These are phyloP conservation scores for Taenaris catops DNA, from an alignment of 2,888 invertebrate species.

Conservation along the genomic window DNA sequence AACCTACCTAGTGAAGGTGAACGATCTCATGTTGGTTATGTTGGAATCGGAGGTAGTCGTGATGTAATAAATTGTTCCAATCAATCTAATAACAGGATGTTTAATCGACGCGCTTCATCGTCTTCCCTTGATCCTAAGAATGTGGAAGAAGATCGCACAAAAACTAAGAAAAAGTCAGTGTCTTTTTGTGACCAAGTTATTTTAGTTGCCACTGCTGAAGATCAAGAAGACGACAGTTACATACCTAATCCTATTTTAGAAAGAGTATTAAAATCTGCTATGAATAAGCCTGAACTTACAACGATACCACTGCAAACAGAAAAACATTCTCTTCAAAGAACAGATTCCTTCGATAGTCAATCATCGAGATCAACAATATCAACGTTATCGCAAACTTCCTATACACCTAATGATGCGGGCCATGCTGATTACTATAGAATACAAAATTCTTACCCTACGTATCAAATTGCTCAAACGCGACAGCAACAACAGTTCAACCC, in stretches of 20 bases:
- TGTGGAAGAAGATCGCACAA: constrained; percentile 72
- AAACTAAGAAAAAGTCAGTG: constrained; percentile 94
- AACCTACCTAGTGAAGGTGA: constrained; percentile 46
- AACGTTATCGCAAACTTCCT: constrained; percentile 64
- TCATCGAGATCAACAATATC: constrained; percentile 74
- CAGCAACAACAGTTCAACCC: constrained; percentile 53
- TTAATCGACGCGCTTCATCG: constrained; percentile 57
- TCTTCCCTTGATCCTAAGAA: constrained; percentile 67
- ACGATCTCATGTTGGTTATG: constrained; percentile 59
- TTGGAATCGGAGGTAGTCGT: constrained; percentile 63
- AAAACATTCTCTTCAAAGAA: constrained; percentile 65
- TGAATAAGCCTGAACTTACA: constrained; percentile 84
- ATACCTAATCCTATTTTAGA: constrained; percentile 95
- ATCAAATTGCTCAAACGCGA: constrained; percentile 54
- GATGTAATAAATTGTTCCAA: constrained; percentile 66
- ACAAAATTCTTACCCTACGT: constrained; percentile 56
- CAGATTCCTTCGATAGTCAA: constrained; percentile 74
- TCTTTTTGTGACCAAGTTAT: constrained; percentile 97
- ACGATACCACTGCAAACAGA: constrained; percentile 71
- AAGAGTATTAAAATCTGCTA: constrained; percentile 89
- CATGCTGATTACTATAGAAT: constrained; percentile 60
- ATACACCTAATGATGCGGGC: constrained; percentile 44
- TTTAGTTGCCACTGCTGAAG: constrained; percentile 94
- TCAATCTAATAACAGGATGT: constrained; percentile 52
- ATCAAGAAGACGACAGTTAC: constrained; percentile 93